A percentile compares a stretch with the other conserved stretches of the same genome.
These are phyloP conservation scores for Apogon talboti DNA, from an alignment of 2,797 vertebrate species.

Conservation along the genomic window DNA sequence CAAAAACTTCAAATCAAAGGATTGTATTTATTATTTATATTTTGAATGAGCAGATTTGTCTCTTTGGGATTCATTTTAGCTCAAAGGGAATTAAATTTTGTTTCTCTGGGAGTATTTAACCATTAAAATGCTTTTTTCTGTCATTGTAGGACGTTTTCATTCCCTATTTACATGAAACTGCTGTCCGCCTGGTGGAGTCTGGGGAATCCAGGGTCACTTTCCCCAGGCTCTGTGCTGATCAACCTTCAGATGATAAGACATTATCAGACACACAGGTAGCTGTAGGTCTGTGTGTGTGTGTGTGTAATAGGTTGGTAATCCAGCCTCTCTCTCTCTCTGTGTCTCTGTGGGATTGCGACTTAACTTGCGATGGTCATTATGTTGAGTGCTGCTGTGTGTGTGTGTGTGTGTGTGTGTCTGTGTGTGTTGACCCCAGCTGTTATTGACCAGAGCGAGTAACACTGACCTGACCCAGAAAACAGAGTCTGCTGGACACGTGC, in stretches of 20 bases:
- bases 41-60: no score
- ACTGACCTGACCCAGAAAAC: conserved; percentile 81
- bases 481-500: conserved; percentile 37
- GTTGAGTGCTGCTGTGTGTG: conserved; percentile 50
- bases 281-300: background rate
- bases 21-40: no score
- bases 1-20: no score
- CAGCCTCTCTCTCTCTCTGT: conserved; percentile 25
- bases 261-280: conserved; percentile 29
- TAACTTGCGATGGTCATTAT: conserved; percentile 58
- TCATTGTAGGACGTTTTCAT: no score
- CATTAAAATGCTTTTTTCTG: no score
- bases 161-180: background rate
- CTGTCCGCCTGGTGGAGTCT: background rate
- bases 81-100: no score
- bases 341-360: conserved; percentile 47
- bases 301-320: conserved; percentile 63
- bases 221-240: conserved; percentile 9
- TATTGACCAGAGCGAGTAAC: conserved; percentile 66
- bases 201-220: conserved; percentile 5
- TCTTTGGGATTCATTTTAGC: no score
- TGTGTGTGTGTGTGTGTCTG: conserved; percentile 21
- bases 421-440: conserved; percentile 66
- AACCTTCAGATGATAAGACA: conserved; percentile 3
- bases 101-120: no score